phyloP scores from a whole-genome alignment of 2,113 vertebrate species.

The Leptobrachium leishanense region DNA sequence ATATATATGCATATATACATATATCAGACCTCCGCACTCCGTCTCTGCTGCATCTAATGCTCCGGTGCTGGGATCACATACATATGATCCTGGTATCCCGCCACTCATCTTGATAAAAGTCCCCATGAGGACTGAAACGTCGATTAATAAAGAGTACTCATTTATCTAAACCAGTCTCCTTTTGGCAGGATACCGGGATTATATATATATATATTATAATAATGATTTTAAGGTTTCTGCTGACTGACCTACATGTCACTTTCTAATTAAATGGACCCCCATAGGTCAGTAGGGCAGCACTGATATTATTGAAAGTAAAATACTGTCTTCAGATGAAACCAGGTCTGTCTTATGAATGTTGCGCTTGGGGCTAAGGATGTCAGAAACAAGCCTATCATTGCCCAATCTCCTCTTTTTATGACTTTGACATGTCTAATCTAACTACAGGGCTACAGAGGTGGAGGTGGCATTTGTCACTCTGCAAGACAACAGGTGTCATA shows the following conservation, averaged over 20 bases:
- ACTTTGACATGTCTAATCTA: conserved; percentile 25
- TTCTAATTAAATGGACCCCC: conserved; percentile 32
- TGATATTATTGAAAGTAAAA: conserved; percentile 21
- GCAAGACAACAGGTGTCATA: conserved; percentile 40
- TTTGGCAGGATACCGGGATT: too few species aligned
- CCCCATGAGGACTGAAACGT: too few species aligned
- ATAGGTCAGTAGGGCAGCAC: conserved; percentile 31
- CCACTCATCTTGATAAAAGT: too few species aligned
- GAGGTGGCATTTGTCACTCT: conserved; percentile 40
- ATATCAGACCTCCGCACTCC: too few species aligned
- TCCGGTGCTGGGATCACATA: too few species aligned
- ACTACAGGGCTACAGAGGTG: neutral
- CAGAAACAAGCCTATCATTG: conserved; percentile 15
- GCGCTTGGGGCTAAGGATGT: conserved; percentile 8
- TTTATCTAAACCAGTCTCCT: too few species aligned
- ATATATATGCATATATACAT: too few species aligned
- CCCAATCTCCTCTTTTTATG: conserved; percentile 29
- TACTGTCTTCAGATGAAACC: conserved; percentile 1
- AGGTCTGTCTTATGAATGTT: conserved; percentile 21
- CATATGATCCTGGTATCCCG: too few species aligned
- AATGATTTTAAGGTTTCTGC: neutral
- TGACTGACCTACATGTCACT: conserved; percentile 20
- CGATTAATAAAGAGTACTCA: too few species aligned
- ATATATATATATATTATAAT: too few species aligned
- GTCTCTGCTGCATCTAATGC: too few species aligned